Evolutionary conservation across 2,888 invertebrate genomes (phyloP).

Genomic region (Lucinisca nassula): DNA sequence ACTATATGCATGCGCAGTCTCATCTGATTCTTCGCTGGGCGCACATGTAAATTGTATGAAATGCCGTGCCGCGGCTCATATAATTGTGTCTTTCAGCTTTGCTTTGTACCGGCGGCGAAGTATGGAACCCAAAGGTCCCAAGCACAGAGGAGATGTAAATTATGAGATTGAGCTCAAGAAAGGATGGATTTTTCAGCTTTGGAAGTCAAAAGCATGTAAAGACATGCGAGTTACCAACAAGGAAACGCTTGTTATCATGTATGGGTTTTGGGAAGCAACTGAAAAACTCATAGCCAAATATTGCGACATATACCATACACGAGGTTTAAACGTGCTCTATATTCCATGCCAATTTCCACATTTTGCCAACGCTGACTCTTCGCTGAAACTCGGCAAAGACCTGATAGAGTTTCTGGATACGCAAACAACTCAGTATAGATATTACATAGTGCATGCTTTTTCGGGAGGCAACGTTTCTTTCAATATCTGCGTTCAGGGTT

Average conservation of each 20-base stretch:
- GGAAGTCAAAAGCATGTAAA: neutral
- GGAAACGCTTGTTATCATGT: neutral
- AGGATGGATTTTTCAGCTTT: neutral
- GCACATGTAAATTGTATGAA: too few species aligned
- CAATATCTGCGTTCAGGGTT: neutral
- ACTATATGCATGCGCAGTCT: too few species aligned
- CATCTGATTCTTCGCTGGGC: too few species aligned
- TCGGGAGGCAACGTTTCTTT: neutral
- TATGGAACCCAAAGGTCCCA: too few species aligned
- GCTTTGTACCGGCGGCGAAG: too few species aligned
- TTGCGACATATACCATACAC: neutral
- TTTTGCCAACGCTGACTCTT: neutral
- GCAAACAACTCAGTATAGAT: neutral
- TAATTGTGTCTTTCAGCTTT: too few species aligned
- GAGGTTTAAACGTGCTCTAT: neutral
- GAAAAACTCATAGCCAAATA: neutral
- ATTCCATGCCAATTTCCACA: neutral
- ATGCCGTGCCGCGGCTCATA: too few species aligned
- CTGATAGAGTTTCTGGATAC: neutral
- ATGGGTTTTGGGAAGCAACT: neutral
- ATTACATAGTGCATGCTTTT: neutral
- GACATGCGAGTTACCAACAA: neutral
- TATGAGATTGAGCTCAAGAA: neutral
- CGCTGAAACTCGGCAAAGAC: neutral
- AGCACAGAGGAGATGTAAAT: neutral